Conservation (phyloP, 2,888 invertebrate species). For the Pristionchus entomophagus region DNA sequence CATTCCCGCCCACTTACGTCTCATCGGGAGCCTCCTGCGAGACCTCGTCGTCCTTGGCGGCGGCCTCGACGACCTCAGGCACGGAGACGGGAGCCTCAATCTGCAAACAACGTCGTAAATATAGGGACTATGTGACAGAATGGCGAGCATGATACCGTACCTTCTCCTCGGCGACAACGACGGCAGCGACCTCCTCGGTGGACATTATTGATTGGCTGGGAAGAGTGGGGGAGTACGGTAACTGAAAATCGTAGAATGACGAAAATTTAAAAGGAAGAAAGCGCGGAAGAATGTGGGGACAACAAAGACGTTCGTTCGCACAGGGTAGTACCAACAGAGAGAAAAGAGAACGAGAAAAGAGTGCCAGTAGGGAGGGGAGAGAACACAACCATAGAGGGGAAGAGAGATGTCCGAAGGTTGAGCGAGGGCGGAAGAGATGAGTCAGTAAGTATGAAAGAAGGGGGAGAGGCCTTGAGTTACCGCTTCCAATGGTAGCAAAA, state of each 20-base stretch:
- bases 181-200: constrained; percentile 46
- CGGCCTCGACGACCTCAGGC: constrained; percentile 6
- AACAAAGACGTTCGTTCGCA: constrained; percentile 15
- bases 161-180: constrained; percentile 24
- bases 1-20: neutral
- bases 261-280: neutral
- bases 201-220: constrained; percentile 28
- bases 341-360: neutral
- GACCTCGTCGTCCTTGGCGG: constrained; percentile 15
- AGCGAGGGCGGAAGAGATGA: neutral
- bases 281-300: constrained; percentile 21
- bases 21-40: constrained; percentile 40
- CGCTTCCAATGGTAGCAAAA: too few relatives aligned
- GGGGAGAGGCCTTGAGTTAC: neutral
- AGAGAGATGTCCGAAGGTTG: neutral
- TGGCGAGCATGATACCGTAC: neutral
- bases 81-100: neutral
- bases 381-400: too few relatives aligned
- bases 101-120: neutral
- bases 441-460: neutral
- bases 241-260: constrained; percentile 2
- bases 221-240: constrained; percentile 15
- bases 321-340: constrained; percentile 8
- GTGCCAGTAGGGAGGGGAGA: neutral
- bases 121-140: too few relatives aligned